A percentile compares a stretch with the other conserved stretches of the same genome.
Conservation (phyloP, 2,113 vertebrate species). For the Tragelaphus scriptus region DNA sequence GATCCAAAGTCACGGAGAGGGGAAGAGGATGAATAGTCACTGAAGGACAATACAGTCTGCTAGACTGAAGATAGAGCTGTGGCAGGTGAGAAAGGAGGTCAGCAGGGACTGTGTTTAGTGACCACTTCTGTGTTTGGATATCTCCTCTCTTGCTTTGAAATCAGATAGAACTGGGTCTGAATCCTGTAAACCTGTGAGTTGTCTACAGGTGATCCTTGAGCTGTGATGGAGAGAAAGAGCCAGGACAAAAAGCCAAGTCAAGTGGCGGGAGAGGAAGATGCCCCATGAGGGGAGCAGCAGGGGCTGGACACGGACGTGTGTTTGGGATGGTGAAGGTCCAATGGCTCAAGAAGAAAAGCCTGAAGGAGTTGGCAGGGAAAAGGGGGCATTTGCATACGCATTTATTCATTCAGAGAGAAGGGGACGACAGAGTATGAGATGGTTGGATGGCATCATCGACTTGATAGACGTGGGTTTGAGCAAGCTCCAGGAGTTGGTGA, state of each 20-base stretch:
- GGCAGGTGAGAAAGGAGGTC: not conserved
- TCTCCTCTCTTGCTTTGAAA: not conserved
- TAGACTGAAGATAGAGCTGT: not conserved
- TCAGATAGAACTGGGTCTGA: not conserved
- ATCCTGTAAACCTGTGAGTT: not conserved
- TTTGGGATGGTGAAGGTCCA: not conserved
- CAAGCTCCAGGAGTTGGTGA: accelerated
- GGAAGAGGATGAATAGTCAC: not conserved
- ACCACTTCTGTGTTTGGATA: not conserved
- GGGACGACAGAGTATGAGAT: accelerated
- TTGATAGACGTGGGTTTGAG: not conserved
- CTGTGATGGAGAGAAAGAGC: not conserved
- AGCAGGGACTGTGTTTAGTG: not conserved
- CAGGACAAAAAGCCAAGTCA: not conserved
- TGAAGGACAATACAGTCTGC: not conserved
- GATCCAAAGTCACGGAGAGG: not conserved
- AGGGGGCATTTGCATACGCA: accelerated
- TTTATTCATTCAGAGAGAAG: not conserved
- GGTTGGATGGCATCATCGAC: not conserved
- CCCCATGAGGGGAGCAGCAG: too few species aligned
- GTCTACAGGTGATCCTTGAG: not conserved
- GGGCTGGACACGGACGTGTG: accelerated
- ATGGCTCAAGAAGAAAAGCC: not conserved
- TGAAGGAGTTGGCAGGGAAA: not conserved
- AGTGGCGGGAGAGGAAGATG: not conserved